Evolutionary conservation across 2,797 vertebrate genomes (phyloP), one percentile per base, ranked within the genome.

Genomic region (Anableps anableps): DNA sequence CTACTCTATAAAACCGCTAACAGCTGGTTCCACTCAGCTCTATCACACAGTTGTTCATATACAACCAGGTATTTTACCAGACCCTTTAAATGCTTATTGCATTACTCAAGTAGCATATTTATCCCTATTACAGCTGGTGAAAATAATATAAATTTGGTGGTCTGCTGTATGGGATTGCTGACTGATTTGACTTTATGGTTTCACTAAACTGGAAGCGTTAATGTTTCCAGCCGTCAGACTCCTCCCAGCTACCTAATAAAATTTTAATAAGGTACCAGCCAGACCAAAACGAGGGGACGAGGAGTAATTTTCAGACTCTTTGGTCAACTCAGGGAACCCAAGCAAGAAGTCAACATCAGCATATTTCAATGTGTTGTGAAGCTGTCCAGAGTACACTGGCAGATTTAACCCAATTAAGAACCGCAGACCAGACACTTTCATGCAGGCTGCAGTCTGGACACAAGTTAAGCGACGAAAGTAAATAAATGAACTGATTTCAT

Each of bases 191-290:
- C 85, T 92, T 93, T 88, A 89, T 86, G 89, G 84, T 80, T 90
- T 83, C 80, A 84, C 85, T 89, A 76, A 88, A 89, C 88, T 85
- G 81, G 80, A 94, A 92, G 91, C 79, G 70, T 86, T 90, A 86
- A 91, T 89, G 89, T 88, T 84, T 84, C 83, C 53, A 80, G 77
- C 80, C 50, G 72, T 48, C 81, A 75, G 77, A 81, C 72, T 68
- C 76, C 86, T 79, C 85, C 86, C 76, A 79, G 62, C 80, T 36
- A 83, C 88, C 84, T 91, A 94, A 95, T 94, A 91, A 88, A 88
- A 88, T 87, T 93, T 94, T 95, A 95, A 95, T 93, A 93, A 95
- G 88, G 84, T 91, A 91, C 89, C 84, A 88, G 89, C 78, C 89
- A 92, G 88, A 91, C 88, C 85, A 83, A 79, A 88, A 83, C 75